phyloP scores from a whole-genome alignment of 2,797 vertebrate species.

The Carduelis carduelis region DNA sequence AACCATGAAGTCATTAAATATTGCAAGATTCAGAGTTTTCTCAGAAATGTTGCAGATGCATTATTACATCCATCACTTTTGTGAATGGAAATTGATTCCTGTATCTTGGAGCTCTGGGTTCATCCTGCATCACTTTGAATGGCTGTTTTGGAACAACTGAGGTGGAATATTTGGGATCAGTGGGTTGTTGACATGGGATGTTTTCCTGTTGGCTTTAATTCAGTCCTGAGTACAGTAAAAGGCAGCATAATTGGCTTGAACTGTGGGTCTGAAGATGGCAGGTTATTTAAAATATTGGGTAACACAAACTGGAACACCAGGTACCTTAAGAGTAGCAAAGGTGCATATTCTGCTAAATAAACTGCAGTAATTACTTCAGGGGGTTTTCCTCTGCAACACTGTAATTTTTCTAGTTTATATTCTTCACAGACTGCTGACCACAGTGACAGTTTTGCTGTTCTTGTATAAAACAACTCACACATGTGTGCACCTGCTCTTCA shows the following conservation, averaged over 20 bases:
- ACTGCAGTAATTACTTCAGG: slow-evolving; percentile 60
- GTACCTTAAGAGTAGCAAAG: slow-evolving; percentile 47
- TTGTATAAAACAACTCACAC: slow-evolving; percentile 70
- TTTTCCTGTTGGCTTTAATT: slow-evolving; percentile 16
- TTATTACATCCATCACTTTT: background rate
- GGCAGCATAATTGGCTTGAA: background rate
- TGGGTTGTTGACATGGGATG: background rate
- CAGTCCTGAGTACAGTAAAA: background rate
- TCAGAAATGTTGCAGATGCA: background rate
- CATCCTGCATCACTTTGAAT: background rate
- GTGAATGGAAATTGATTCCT: background rate
- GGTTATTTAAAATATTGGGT: slow-evolving; percentile 11
- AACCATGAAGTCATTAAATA: background rate
- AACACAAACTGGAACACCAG: background rate
- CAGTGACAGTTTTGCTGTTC: slow-evolving; percentile 68
- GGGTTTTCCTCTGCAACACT: slow-evolving; percentile 45
- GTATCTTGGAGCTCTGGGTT: background rate
- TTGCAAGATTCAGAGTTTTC: background rate
- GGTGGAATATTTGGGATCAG: background rate
- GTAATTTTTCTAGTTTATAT: slow-evolving; percentile 64
- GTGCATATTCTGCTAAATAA: slow-evolving; percentile 64
- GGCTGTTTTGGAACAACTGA: background rate
- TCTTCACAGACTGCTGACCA: slow-evolving; percentile 71
- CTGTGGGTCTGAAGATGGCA: background rate
- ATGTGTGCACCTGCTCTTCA: slow-evolving; percentile 57